Evolutionary conservation across 2,797 vertebrate genomes (phyloP).

Genomic region (Anabas testudineus): DNA sequence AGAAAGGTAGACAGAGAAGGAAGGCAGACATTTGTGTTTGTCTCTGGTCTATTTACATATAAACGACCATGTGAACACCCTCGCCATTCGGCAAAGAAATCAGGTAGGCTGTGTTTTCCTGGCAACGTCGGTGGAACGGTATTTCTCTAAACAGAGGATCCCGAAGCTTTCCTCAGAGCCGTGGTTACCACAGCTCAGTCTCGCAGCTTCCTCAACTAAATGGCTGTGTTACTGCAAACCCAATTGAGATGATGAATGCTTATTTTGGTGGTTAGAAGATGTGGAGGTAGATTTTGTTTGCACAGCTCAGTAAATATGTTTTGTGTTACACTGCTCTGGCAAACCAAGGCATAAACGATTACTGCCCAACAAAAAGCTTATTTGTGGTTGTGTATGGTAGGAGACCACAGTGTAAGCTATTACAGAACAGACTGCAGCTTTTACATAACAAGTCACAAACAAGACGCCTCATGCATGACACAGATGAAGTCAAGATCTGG

Average conservation of each 20-base stretch:
- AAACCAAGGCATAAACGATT: constrained; percentile 53
- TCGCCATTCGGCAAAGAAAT: constrained; percentile 21
- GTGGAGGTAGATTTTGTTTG: constrained; percentile 45
- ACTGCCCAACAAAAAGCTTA: constrained; percentile 60
- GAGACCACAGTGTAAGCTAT: constrained; percentile 38
- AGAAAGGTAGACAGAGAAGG: constrained; percentile 14
- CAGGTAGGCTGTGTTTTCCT: constrained; percentile 44
- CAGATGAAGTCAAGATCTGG: constrained; percentile 39
- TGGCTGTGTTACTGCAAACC: constrained; percentile 31
- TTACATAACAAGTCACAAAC: constrained; percentile 69
- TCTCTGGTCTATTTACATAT: constrained; percentile 34
- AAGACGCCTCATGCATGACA: constrained; percentile 51
- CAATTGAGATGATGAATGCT: constrained; percentile 50
- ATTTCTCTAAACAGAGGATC: constrained; percentile 45
- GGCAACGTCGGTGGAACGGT: constrained; percentile 19
- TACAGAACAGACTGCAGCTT: constrained; percentile 44
- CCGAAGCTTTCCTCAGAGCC: constrained; percentile 32
- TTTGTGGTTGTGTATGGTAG: constrained; percentile 57
- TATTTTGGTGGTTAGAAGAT: constrained; percentile 49
- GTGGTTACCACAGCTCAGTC: constrained; percentile 10
- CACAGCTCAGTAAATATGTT: constrained; percentile 56
- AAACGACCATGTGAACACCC: constrained; percentile 36
- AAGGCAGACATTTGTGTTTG: neutral
- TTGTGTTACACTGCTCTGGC: constrained; percentile 51
- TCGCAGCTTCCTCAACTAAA: constrained; percentile 37